Conservation (phyloP, 2,888 invertebrate species). For the Drosophila lacicola region DNA sequence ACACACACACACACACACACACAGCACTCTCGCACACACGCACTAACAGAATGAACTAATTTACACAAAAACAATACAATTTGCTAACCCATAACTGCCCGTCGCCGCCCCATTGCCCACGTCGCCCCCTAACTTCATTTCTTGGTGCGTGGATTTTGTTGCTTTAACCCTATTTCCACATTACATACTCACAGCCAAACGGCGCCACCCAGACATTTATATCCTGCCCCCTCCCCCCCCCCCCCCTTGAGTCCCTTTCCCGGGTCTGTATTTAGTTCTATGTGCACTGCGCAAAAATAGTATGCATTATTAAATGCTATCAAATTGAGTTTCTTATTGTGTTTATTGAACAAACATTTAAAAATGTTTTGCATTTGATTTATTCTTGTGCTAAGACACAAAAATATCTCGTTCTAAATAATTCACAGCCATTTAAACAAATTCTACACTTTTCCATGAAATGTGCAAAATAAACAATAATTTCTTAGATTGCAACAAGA, state of each 20-base stretch:
- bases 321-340: no score
- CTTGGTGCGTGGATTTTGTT: slow-evolving; percentile 40
- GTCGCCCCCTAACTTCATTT: slow-evolving; percentile 29
- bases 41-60: slow-evolving; percentile 68
- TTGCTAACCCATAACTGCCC: slow-evolving; percentile 69
- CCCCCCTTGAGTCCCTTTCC: slow-evolving; percentile 8
- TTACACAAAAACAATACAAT: slow-evolving; percentile 80
- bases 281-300: slow-evolving; percentile 32
- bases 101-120: slow-evolving; percentile 5
- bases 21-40: slow-evolving; percentile 4
- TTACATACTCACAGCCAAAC: slow-evolving; percentile 65
- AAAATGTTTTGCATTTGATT: no score
- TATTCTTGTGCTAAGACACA: no score
- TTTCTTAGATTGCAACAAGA: no score
- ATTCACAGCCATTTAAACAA: no score
- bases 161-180: slow-evolving; percentile 64
- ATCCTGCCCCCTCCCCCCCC: slow-evolving; percentile 48
- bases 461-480: no score
- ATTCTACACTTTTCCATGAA: no score
- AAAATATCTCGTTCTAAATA: no score
- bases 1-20: slow-evolving; percentile 3
- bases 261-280: background rate
- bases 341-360: no score
- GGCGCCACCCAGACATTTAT: slow-evolving; percentile 78
- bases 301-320: background rate